Base-by-base conservation (phyloP, 2,113 vertebrate species). In the Tauraco erythrolophus region DNA sequence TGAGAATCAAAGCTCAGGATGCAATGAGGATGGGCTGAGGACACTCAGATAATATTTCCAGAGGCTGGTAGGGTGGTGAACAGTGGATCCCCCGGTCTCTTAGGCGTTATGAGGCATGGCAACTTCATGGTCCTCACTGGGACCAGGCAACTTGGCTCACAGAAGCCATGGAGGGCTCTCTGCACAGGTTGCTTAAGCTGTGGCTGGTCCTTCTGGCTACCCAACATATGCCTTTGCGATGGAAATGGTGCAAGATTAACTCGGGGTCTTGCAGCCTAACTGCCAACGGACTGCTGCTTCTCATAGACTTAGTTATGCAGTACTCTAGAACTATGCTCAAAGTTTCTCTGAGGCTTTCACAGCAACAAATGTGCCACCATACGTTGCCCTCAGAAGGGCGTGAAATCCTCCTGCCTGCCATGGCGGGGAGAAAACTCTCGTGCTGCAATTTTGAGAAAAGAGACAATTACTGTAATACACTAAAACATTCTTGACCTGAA, bases 51-150 rank as follows among this genome's bases (percentile, higher is more conserved):
- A 28, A 68, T 5, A 48, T 54, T 22, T 58, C 15, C 58, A 68
- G 58, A 50, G 27, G 24, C 19, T 58, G 23, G 2, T 30, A 27
- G 19, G 15, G 9, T 48, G 14, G 12, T 30, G 24, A 77, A n/a
- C 0, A 0, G 30, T 71, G 57, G 15, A 5, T 84, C 5, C 4
- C 9, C 9, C 4, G 23, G 25, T 23, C 30, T 76, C 0, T 0
- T 25, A 51, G 50, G 31, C 3, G 4, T 5, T 19, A 50, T 21
- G 57, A 57, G 76, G 37, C 7, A 24, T 28, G 13, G 22, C 37
- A 60, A 14, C 24, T 53, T 71, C 48, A 14, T 7, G 6, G 23
- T 17, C 54, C 11, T 54, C 12, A 35, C 7, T 9, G 21, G 8
- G 13, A 62, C n/a, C 39, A 45, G 17, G 17, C 17, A 68, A 31